Conservation (phyloP, 1,140 invertebrate genomes). For the Vanessa atalanta region DNA sequence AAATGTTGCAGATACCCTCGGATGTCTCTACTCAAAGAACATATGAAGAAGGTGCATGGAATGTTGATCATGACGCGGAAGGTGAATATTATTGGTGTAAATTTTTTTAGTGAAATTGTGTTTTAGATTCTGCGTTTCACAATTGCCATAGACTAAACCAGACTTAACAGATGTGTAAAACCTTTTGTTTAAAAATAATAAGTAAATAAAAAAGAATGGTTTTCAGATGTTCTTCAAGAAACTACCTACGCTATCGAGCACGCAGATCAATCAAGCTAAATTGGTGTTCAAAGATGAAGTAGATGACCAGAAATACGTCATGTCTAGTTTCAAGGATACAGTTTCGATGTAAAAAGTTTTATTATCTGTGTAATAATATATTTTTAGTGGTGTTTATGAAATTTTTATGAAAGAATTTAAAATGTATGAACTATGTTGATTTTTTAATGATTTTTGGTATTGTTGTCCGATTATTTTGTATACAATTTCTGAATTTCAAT, state of each 20-base stretch:
- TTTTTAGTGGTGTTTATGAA: not conserved
- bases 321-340: not conserved
- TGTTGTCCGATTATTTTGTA: too few relatives aligned
- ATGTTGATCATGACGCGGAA: slow-evolving; percentile 62
- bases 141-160: too few relatives aligned
- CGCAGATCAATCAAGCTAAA: slow-evolving; percentile 55
- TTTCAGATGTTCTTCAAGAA: slow-evolving; percentile 71
- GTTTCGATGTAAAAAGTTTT: not conserved
- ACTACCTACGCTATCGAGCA: slow-evolving; percentile 51
- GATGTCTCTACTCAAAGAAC: slow-evolving; percentile 62
- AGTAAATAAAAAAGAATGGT: not conserved
- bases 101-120: not conserved
- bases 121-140: not conserved
- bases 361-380: not conserved
- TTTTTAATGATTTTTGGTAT: too few relatives aligned
- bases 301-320: slow-evolving; percentile 2
- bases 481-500: too few relatives aligned
- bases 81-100: slow-evolving; percentile 37
- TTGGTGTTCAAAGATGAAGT: slow-evolving; percentile 50
- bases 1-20: slow-evolving; percentile 52
- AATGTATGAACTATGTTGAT: too few relatives aligned
- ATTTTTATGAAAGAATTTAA: too few relatives aligned
- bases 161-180: not conserved
- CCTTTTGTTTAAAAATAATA: not conserved
- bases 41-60: slow-evolving; percentile 67